Percentiles rank a stretch among this genome's conserved stretches.
phyloP scores from a whole-genome alignment of 2,113 vertebrate species.

The Echinops telfairi region DNA sequence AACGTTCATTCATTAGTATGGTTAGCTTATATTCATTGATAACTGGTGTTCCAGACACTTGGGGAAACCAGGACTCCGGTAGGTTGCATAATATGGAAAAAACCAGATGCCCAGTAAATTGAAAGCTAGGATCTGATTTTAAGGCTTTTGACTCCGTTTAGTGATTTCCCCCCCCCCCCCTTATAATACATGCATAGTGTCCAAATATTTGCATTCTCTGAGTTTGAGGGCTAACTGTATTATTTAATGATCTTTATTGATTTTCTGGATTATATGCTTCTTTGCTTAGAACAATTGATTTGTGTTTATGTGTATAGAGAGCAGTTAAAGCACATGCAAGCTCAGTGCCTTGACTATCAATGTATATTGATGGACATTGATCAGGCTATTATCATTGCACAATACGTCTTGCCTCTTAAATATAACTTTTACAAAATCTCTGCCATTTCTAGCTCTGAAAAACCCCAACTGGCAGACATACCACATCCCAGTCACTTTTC shows the following conservation, averaged over 20 bases:
- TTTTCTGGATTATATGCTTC: constrained; percentile 28
- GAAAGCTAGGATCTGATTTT: not conserved
- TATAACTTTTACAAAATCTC: not conserved
- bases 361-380: not conserved
- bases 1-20: not conserved
- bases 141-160: not conserved
- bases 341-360: not conserved
- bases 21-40: not conserved
- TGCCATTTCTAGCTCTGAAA: constrained; percentile 49
- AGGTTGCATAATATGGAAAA: not conserved
- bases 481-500: constrained; percentile 53
- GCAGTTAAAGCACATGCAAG: not conserved
- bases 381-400: not conserved
- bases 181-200: not conserved
- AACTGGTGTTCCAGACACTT: not conserved
- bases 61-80: not conserved
- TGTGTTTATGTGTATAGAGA: not conserved
- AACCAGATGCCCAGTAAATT: not conserved
- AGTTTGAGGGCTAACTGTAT: not conserved
- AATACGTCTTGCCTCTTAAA: constrained; percentile 2
- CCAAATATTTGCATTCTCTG: not conserved
- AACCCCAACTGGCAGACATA: not conserved
- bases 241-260: not conserved
- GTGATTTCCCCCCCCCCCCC: not conserved
- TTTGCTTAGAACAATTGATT: not conserved